Base-by-base conservation (phyloP, 1,140 invertebrate genomes). In the Neodiprion virginianus region DNA sequence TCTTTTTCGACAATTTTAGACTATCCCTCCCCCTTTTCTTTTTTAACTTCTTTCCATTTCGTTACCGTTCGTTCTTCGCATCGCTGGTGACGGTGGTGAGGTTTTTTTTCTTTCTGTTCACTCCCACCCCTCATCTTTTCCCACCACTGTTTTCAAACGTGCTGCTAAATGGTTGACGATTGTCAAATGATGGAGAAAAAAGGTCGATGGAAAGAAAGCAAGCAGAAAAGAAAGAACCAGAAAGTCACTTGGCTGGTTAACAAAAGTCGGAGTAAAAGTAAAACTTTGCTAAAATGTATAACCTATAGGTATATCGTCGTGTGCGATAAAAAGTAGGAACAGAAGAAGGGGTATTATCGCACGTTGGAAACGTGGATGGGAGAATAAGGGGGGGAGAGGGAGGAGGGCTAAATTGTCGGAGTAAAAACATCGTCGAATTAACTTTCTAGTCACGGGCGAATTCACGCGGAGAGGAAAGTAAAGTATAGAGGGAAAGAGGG, bases 401-500 rank as follows among this genome's bases (percentile, higher is more conserved):
- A 61, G 53, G 17, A 21, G 17, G 28, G 28, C 28, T 40, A 40
- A 40, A 40, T 40, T 40, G 28, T 40, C 28, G 2, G 28, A 40
- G 28, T 40, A 40, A 40, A 40, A 40, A 40, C 28, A 40, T 40
- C 28, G 28, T 40, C 28, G 28, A 40, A 40, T 40, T 40, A 40
- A 40, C 28, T 40, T 28, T 48, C 69, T 53, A 28, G 53, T 53
- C 70, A 69, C 69, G 70, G 71, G 74, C 69, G 76, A 73, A 75
- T 71, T 75, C 28, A 72, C 76, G 48, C 65, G 71, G 74, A 65
- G 21, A 66, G 40, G 40, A 69, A 69, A 23, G 21, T 47, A 61
- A 61, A 61, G 53, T 61, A 21, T 21, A 72, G 14, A 77, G 65
- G n/a, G 49, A 69, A 53, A 68, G 69, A 21, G 67, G 48, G 50